These are phyloP conservation scores for Allophyes oxyacanthae DNA, from an alignment of 2,888 invertebrate genomes.

Conservation along the genomic window DNA sequence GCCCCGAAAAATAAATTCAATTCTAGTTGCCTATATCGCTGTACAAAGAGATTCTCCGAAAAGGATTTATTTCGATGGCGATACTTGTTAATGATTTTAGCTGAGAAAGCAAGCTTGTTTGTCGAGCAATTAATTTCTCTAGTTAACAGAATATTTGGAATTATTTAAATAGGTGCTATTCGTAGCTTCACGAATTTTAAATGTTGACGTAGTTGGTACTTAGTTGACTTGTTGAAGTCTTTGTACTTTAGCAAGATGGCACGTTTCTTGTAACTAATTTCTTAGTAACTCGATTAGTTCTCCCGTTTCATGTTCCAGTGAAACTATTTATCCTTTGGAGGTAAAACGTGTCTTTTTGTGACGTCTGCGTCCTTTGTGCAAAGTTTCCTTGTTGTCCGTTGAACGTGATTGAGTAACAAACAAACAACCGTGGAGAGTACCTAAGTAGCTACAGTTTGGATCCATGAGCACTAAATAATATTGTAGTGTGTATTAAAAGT, in stretches of 20 bases:
- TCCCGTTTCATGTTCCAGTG: conserved; percentile 21
- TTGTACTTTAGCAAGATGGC: conserved; percentile 19
- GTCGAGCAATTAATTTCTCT: conserved; percentile 33
- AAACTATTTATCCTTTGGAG: conserved; percentile 41
- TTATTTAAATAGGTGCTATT: conserved; percentile 23
- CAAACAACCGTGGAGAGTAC: conserved; percentile 19
- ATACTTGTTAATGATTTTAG: conserved; percentile 39
- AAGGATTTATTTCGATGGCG: conserved; percentile 20
- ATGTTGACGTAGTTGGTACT: not conserved
- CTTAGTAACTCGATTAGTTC: conserved; percentile 34
- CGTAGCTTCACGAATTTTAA: conserved; percentile 11
- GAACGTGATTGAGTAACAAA: conserved; percentile 45
- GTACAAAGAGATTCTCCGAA: conserved; percentile 26
- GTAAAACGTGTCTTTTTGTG: conserved; percentile 40
- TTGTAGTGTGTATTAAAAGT: conserved; percentile 7
- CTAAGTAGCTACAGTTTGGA: conserved; percentile 9
- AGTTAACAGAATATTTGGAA: conserved; percentile 15
- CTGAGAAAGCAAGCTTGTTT: conserved; percentile 25
- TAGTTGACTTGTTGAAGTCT: conserved; percentile 22
- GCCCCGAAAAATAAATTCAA: conserved; percentile 12
- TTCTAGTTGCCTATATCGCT: conserved; percentile 7
- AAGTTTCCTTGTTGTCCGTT: conserved; percentile 26
- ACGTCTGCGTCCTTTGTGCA: conserved; percentile 34
- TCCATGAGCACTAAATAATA: conserved; percentile 14
- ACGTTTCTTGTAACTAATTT: conserved; percentile 26